Evolutionary conservation across 2,888 invertebrate genomes (phyloP), one percentile per base, ranked within the genome.

Genomic region (Chrysina gloriosa): DNA sequence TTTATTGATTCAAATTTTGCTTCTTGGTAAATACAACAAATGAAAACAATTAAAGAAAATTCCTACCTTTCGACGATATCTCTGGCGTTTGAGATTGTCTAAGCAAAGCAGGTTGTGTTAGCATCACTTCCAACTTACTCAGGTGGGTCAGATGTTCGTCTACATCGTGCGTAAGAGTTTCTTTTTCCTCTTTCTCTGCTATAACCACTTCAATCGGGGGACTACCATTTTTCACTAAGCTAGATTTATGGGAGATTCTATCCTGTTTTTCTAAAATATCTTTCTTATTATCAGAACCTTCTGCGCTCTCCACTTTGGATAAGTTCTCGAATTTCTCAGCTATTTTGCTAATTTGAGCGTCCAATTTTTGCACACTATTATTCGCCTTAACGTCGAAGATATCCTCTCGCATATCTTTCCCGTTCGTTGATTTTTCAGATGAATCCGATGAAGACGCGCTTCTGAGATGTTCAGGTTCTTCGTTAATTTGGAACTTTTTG

Each of bases 401-500:
- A 14, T 27, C 27, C 9, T 31, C 31, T 0, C 9, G 16, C n/a
- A 19, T 52, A 52, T 16, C 29, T 52, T 52, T 29, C 3, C 19
- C 16, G 16, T 52, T 52, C 3, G 19, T 29, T 25, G 31, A 52
- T 52, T 29, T 31, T n/a, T 52, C 25, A n/a, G 11, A 39, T 5
- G 23, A 14, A 0, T 52, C 52, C 25, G 23, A 25, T 14, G 58
- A 58, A 7, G 21, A 11, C 5, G 11, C 50, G 16, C 16, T 29
- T n/a, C 27, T 5, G 25, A 6, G 39, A 7, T 36, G 36, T 39
- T 79, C 80, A 3, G 74, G 76, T 70, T 81, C 81, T 71, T 82
- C 81, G 67, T 77, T 77, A 9, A 82, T 81, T 6, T 73, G 73
- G 63, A 80, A 79, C 68, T 82, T 81, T 71, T 81, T 82, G 4